These are phyloP conservation scores for Nomada hirtipes DNA, from an alignment of 2,888 invertebrate genomes.

Conservation along the genomic window DNA sequence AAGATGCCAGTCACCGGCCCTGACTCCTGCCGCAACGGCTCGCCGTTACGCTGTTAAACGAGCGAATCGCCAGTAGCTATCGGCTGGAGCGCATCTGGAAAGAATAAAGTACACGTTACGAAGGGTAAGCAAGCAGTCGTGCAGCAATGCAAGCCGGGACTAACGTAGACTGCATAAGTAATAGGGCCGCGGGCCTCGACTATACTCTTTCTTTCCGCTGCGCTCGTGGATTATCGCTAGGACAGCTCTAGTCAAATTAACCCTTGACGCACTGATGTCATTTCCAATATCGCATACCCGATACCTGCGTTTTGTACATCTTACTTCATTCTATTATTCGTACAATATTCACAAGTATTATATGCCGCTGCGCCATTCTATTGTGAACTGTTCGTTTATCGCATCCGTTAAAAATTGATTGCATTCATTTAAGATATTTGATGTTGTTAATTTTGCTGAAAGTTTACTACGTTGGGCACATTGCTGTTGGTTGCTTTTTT, in stretches of 20 bases:
- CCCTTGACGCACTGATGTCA: neutral
- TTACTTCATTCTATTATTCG: no score
- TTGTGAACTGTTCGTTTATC: no score
- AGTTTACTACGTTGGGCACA: no score
- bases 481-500: no score
- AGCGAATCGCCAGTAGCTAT: conserved; percentile 79
- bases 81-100: conserved; percentile 76
- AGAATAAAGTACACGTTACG: conserved; percentile 76
- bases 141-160: conserved; percentile 69
- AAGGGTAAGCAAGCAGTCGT: conserved; percentile 75
- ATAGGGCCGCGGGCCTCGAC: conserved; percentile 56
- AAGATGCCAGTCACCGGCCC: conserved; percentile 56
- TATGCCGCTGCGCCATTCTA: no score
- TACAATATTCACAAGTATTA: no score
- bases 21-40: conserved; percentile 59
- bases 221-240: neutral
- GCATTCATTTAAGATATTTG: no score
- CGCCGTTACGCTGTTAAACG: conserved; percentile 79
- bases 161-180: conserved; percentile 74
- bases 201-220: conserved; percentile 26
- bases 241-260: neutral
- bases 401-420: no score
- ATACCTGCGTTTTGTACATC: no score
- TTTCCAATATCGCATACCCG: neutral
- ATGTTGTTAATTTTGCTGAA: no score